A percentile compares a stretch with the other conserved stretches of the same genome.
Evolutionary conservation across 2,888 invertebrate genomes (phyloP).

Genomic region (Stenolophus ochropezus): DNA sequence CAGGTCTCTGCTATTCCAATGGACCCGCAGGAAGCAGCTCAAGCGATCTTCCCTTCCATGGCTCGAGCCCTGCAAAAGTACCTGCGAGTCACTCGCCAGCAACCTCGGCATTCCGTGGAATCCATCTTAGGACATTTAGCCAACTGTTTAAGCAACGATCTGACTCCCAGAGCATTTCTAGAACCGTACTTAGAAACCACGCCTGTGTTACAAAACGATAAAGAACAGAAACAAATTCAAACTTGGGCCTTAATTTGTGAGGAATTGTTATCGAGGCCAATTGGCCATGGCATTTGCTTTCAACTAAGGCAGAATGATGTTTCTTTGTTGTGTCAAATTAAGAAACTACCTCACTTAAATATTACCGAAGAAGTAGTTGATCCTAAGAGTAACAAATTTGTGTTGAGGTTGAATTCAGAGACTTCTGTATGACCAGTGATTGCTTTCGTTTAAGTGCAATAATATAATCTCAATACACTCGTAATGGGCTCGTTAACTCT

Average conservation of each 20-base stretch:
- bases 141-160: slow-evolving; percentile 93
- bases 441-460: slow-evolving; percentile 52
- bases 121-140: slow-evolving; percentile 93
- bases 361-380: slow-evolving; percentile 97
- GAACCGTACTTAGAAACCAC: slow-evolving; percentile 93
- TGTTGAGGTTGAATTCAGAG: slow-evolving; percentile 94
- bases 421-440: slow-evolving; percentile 89
- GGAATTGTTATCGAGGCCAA: slow-evolving; percentile 89
- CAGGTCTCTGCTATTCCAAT: slow-evolving; percentile 88
- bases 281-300: slow-evolving; percentile 89
- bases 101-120: slow-evolving; percentile 96
- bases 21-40: slow-evolving; percentile 97
- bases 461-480: not conserved
- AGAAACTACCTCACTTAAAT: slow-evolving; percentile 93
- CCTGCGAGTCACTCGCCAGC: slow-evolving; percentile 94
- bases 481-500: no score
- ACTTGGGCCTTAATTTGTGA: slow-evolving; percentile 98
- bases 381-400: slow-evolving; percentile 96
- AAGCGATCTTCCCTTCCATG: slow-evolving; percentile 97
- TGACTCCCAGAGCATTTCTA: slow-evolving; percentile 95
- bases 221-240: slow-evolving; percentile 87
- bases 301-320: slow-evolving; percentile 95
- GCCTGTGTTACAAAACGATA: slow-evolving; percentile 90
- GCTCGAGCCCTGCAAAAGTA: slow-evolving; percentile 97
- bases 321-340: slow-evolving; percentile 90